Conservation (phyloP, 2,888 invertebrate genomes). For the Lasioglossum calceatum region DNA sequence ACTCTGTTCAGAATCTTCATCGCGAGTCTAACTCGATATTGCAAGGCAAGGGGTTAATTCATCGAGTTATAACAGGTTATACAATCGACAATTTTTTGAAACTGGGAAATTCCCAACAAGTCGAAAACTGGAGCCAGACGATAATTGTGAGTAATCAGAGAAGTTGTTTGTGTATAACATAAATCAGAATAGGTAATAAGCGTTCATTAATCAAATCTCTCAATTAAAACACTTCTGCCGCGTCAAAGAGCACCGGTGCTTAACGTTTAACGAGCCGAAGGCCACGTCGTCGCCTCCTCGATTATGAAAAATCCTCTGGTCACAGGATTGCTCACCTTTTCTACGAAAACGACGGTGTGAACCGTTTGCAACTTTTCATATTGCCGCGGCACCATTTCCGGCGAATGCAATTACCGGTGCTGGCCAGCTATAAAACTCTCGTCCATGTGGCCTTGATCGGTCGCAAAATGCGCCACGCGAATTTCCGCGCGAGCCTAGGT, state of each 20-base stretch:
- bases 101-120: too few relatives aligned
- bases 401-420: conserved; percentile 17
- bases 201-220: conserved; percentile 20
- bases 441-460: conserved; percentile 15
- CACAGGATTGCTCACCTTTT: conserved; percentile 1
- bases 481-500: not conserved
- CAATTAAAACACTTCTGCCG: conserved; percentile 35
- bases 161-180: not conserved
- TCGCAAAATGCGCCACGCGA: conserved; percentile 1
- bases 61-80: not conserved
- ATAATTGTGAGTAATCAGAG: not conserved
- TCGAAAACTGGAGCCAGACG: too few relatives aligned
- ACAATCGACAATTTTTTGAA: too few relatives aligned
- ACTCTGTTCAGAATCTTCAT: too few relatives aligned
- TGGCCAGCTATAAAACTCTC: not conserved
- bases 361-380: not conserved
- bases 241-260: conserved; percentile 11
- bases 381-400: not conserved
- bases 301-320: conserved; percentile 37
- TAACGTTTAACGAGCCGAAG: conserved; percentile 44
- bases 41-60: too few relatives aligned
- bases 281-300: conserved; percentile 34
- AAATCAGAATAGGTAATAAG: conserved; percentile 1
- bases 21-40: too few relatives aligned
- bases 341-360: not conserved